phyloP scores from a whole-genome alignment of 2,888 invertebrate species.

The Nudaria mundana region DNA sequence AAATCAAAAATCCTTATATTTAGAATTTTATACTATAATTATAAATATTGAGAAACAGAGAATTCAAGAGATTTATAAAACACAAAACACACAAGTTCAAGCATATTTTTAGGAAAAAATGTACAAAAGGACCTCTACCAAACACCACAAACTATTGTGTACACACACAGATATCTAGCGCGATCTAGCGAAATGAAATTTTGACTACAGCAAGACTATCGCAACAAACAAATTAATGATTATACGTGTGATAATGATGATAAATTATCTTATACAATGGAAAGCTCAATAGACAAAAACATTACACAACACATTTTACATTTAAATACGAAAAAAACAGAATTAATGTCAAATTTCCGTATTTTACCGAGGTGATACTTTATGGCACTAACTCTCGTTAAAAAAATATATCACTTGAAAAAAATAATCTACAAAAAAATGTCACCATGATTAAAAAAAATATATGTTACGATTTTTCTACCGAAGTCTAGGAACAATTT shows the following conservation, averaged over 20 bases:
- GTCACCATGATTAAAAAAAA: no score
- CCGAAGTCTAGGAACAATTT: constrained; percentile 12
- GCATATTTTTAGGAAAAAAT: neutral
- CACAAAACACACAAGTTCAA: constrained; percentile 1
- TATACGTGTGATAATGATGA: neutral
- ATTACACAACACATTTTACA: no score
- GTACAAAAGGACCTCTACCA: constrained; percentile 19
- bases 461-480: no score
- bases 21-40: neutral
- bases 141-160: constrained; percentile 16
- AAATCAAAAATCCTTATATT: constrained; percentile 8
- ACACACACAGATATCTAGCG: constrained; percentile 12
- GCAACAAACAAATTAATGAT: neutral
- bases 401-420: neutral
- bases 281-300: neutral
- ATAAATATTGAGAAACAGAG: neutral
- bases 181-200: constrained; percentile 1
- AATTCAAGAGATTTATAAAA: neutral
- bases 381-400: neutral
- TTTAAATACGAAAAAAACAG: no score
- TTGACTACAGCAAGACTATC: neutral
- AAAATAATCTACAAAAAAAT: neutral
- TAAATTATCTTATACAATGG: neutral
- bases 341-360: no score
- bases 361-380: no score